Base-by-base conservation (phyloP, 2,888 invertebrate genomes). In the Chymomyza fuscimana region DNA sequence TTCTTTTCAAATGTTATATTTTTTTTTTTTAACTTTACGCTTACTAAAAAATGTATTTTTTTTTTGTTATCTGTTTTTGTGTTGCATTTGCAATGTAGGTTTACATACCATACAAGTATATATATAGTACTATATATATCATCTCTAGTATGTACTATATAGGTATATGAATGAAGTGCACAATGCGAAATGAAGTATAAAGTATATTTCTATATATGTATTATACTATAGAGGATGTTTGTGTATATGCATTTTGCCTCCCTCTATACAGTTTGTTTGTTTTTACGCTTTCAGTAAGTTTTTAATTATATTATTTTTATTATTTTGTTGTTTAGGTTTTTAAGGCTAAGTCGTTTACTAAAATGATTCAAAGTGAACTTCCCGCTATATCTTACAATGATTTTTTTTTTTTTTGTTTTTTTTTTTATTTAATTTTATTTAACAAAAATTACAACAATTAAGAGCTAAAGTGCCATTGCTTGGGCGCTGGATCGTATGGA, bases 361-460 rank as follows among this genome's bases (percentile, higher is more conserved):
- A 73, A 69, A 63, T 69, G 72, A 51, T 71, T 54, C 29, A 10
- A 54, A 69, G 66, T 69, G 59, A 59, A 46, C 64, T 58, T 68
- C 56, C 52, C 54, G 65, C 64, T 56, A 16, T 64, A 65, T 58
- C 61, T 69, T 51, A 63, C 70, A 63, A 22, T 73, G 64, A 6
- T 68, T 22, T 19, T 65, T 62, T 50, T 50, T 73, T 51, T 66
- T 54, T 62, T 50, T 50, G 72, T 51, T 66, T 54, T 65, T 25
- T 60, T 50, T 32, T 69, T 72, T 61, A 69, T 70, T 52, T 50
- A 46, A 67, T 77, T 65, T 65, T 73, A 72, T 74, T 77, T 79
- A 81, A 82, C 78, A 80, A 81, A 84, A 82, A 78, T 67, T 79
- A 78, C 82, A 83, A 83, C 82, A 85, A 82, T 79, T 80, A 82